These are phyloP conservation scores for Drymodes brunneopygia DNA, from an alignment of 2,113 vertebrate genomes.

Conservation along the genomic window DNA sequence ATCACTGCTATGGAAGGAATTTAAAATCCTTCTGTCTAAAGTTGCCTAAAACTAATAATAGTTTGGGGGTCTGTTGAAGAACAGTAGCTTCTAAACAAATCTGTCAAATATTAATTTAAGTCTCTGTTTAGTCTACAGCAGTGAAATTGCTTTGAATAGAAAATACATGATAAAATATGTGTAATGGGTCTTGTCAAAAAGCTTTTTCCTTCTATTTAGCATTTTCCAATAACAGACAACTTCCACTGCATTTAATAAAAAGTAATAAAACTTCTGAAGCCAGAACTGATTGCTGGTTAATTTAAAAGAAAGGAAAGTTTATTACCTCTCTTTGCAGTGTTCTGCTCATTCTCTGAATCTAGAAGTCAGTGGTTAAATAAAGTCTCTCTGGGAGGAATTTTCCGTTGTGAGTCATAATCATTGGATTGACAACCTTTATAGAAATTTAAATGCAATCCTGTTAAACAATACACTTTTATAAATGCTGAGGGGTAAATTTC, in stretches of 20 bases:
- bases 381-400: neutral
- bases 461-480: neutral
- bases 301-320: neutral
- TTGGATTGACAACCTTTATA: constrained; percentile 19
- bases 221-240: neutral
- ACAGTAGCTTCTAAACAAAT: neutral
- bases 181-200: neutral
- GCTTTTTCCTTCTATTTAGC: neutral
- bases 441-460: constrained; percentile 4
- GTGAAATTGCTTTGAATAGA: neutral
- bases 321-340: neutral
- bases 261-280: neutral
- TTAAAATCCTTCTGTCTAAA: neutral
- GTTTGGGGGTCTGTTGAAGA: neutral
- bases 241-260: neutral
- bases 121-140: constrained; percentile 3
- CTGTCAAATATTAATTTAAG: neutral
- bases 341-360: neutral
- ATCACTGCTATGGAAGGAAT: neutral
- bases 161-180: neutral
- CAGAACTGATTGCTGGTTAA: neutral
- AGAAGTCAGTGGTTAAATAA: neutral
- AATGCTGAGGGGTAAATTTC: neutral
- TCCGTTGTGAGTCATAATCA: constrained; percentile 15
- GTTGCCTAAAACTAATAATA: neutral